These are phyloP conservation scores for Helicoverpa armigera DNA, from an alignment of 1,140 invertebrate species.

Conservation along the genomic window DNA sequence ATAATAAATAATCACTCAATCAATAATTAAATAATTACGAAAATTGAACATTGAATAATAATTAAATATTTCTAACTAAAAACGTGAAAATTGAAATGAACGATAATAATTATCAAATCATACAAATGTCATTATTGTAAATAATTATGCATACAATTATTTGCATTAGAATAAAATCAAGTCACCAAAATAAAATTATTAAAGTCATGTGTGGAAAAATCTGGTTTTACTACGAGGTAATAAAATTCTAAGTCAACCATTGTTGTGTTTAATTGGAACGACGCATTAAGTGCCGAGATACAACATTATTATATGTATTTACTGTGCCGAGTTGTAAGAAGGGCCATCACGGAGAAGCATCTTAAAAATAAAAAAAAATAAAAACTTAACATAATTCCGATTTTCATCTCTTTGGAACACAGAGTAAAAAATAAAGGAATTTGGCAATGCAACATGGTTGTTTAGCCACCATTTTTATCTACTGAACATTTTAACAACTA, in stretches of 20 bases:
- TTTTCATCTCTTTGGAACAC: conserved; percentile 79
- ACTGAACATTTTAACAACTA: conserved; percentile 57
- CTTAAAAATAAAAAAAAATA: conserved; percentile 56
- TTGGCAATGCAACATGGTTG: conserved; percentile 68
- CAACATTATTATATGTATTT: background rate
- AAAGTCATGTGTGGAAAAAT: background rate
- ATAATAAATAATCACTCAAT: background rate
- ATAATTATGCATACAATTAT: background rate
- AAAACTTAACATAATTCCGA: conserved; percentile 68
- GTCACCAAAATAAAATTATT: background rate
- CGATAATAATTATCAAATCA: background rate
- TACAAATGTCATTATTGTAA: background rate
- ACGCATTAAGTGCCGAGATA: no score
- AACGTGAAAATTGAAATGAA: background rate
- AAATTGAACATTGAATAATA: background rate
- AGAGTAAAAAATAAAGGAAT: conserved; percentile 72
- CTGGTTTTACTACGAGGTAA: background rate
- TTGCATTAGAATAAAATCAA: no score
- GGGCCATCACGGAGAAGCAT: conserved; percentile 59
- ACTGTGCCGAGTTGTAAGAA: conserved; percentile 27
- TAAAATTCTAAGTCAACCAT: no score
- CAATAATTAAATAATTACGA: no score
- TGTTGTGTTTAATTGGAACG: no score
- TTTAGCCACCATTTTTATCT: conserved; percentile 64
- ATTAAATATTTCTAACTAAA: background rate